phyloP scores from a whole-genome alignment of 2,797 vertebrate species.

The Acrocephalus scirpaceus region DNA sequence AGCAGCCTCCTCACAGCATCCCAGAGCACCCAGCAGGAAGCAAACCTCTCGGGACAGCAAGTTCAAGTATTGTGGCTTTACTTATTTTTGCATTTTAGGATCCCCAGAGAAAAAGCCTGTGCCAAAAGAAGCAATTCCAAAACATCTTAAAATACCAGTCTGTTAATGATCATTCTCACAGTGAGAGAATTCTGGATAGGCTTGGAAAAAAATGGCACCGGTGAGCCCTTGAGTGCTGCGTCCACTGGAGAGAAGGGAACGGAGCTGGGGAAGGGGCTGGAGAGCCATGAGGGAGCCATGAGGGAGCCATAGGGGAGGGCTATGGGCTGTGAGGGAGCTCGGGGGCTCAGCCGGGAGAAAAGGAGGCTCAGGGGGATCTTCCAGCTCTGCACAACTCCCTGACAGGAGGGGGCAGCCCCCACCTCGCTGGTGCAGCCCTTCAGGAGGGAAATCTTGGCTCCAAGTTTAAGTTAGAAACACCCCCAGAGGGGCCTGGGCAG shows the following conservation, averaged over 20 bases:
- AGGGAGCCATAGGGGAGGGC: too few relatives aligned
- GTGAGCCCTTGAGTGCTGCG: background rate
- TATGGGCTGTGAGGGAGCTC: background rate
- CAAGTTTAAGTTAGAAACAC: background rate
- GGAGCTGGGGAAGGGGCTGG: background rate
- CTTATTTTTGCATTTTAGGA: background rate
- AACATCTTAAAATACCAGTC: background rate
- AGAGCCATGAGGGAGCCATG: background rate
- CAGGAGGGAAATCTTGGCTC: background rate
- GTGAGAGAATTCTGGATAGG: background rate
- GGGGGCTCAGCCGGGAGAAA: background rate
- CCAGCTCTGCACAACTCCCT: background rate
- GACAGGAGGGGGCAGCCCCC: background rate
- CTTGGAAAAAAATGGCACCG: background rate
- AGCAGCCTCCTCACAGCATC: background rate
- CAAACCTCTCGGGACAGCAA: background rate
- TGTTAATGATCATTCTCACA: background rate
- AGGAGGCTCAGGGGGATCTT: background rate
- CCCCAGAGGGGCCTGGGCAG: background rate
- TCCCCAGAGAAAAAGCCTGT: background rate
- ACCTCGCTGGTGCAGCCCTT: rapidly evolving
- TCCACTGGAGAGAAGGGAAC: background rate
- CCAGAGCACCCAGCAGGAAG: background rate
- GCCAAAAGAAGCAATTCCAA: background rate
- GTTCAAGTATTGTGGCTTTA: background rate